A percentile compares a stretch with the other conserved stretches of the same genome.
These are phyloP conservation scores for Eristalis tenax DNA, from an alignment of 2,888 invertebrate species.

Conservation along the genomic window DNA sequence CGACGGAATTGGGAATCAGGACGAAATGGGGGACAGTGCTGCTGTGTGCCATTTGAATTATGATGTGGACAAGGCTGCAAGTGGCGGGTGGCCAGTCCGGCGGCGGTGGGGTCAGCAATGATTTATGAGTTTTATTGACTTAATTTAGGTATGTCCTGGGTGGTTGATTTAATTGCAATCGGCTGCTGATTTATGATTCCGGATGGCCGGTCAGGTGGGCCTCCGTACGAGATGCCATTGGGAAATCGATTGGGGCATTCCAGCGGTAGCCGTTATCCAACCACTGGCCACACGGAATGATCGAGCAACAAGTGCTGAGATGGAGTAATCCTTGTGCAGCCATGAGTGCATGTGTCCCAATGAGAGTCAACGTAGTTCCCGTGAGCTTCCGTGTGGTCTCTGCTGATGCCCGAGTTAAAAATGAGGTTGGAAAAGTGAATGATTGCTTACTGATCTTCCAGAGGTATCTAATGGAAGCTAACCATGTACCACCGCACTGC, in stretches of 20 bases:
- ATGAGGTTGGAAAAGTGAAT: too few relatives aligned
- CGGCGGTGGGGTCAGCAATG: constrained; percentile 15
- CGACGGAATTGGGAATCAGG: neutral
- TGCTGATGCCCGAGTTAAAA: too few relatives aligned
- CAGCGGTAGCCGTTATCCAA: neutral
- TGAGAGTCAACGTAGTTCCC: too few relatives aligned
- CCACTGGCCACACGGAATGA: neutral
- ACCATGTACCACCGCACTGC: too few relatives aligned
- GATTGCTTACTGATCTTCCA: too few relatives aligned
- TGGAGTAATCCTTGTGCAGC: neutral
- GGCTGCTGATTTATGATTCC: neutral
- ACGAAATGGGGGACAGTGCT: neutral
- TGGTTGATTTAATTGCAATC: constrained; percentile 16
- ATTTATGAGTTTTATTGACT: constrained; percentile 18
- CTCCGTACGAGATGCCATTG: neutral
- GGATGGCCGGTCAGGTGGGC: neutral
- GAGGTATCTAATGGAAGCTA: too few relatives aligned
- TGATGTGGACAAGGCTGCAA: neutral
- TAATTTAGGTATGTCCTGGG: neutral
- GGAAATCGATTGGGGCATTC: neutral
- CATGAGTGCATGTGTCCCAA: too few relatives aligned
- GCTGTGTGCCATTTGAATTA: neutral
- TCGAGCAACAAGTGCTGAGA: neutral
- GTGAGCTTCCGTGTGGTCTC: too few relatives aligned
- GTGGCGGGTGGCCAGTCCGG: neutral